phyloP scores from a whole-genome alignment of 2,113 vertebrate genomes.

The Bungarus multicinctus region DNA sequence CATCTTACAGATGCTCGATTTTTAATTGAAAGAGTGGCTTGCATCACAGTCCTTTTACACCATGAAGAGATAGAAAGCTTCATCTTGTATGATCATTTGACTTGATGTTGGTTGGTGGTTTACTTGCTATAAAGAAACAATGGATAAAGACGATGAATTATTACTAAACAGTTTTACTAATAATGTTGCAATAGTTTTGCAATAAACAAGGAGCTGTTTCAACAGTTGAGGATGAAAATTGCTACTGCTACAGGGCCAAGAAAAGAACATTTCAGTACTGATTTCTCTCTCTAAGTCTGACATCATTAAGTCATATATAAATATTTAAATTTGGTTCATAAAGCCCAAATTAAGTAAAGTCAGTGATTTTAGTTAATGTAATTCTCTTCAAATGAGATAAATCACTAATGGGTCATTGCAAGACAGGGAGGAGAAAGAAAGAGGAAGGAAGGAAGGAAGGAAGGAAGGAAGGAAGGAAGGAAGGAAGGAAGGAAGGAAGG shows the following conservation, averaged over 20 bases:
- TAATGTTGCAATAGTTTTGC: neutral
- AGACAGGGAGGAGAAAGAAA: neutral
- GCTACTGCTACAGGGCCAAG: neutral
- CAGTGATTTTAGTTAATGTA: neutral
- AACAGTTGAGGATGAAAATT: neutral
- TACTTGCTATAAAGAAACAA: neutral
- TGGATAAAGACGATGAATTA: neutral
- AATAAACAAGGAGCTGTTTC: neutral
- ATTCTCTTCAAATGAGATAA: neutral
- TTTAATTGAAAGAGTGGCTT: neutral
- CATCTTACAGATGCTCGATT: neutral
- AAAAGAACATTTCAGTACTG: neutral
- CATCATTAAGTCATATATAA: neutral
- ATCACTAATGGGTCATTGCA: neutral
- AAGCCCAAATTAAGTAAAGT: neutral
- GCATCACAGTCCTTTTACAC: neutral
- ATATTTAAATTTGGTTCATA: neutral
- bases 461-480: accelerated
- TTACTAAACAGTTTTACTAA: neutral
- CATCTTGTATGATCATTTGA: neutral
- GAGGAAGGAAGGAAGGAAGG: accelerated
- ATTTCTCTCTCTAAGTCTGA: neutral
- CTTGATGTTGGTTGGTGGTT: neutral
- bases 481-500: accelerated
- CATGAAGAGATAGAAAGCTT: neutral